Evolutionary conservation across 2,797 vertebrate species (phyloP), one percentile per base, ranked within the genome.

Genomic region (Anniella stebbinsi): DNA sequence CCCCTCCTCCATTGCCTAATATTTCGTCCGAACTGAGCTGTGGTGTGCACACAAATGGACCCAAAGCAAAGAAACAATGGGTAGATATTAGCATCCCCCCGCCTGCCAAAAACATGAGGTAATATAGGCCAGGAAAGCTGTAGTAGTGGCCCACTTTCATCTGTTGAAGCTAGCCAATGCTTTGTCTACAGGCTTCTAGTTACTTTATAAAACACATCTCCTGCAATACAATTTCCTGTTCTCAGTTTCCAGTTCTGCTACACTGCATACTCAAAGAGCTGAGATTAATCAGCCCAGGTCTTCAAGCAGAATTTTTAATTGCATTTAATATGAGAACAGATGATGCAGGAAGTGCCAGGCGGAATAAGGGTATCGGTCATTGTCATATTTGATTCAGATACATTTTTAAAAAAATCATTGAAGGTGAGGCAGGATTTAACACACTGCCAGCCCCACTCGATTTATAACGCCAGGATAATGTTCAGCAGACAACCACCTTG

Each of bases 321-420:
- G 28, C 36, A 90, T 90, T 87, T 87, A 18, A n/a, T 83, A 90
- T 87, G 70, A 87, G 80, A 67, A 90, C 60, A 87, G 89, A 87
- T 82, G 60, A 90, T 33, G n/a, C 15, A 77, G 60, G 72, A 87
- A 83, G 72, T 76, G n/a, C n/a, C 28, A 41, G 8, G 89, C 80
- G 54, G 60, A 87, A 76, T 70, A 75, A 18, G 21, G 23, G 33
- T 41, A 82, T 80, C 41, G 30, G 77, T 77, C 60, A 45, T 87
- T 77, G 57, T 77, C 70, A 11, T 63, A 69, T 87, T 76, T 73
- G 17, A 83, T 90, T 87, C 2, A 51, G 60, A 66, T 18, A 69
- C 80, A 48, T 81, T 60, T 33, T 87, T 41, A 5, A 82, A 72
- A n/a, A 69, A n/a, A 73, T n/a, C 87, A 77, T 41, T 87, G 57